Conservation (phyloP, 1,140 invertebrate species). For the Scylla paramamosain region DNA sequence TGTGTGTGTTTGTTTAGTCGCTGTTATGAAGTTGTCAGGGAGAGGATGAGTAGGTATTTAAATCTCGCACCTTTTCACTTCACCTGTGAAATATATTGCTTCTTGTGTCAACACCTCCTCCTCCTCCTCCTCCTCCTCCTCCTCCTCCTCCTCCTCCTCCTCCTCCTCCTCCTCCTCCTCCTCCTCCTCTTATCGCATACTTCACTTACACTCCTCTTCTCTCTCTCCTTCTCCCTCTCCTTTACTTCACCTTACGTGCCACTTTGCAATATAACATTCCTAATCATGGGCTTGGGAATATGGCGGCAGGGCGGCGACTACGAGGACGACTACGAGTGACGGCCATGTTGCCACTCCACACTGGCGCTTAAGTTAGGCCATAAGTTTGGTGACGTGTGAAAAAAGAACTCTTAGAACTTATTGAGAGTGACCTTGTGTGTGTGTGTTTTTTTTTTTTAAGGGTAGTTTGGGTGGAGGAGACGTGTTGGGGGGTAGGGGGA, state of each 20-base stretch:
- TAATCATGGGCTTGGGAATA: too few relatives aligned
- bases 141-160: conserved; percentile 25
- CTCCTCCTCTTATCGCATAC: not conserved
- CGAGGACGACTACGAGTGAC: not conserved
- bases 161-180: not conserved
- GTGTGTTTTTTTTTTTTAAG: not conserved
- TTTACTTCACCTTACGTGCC: not conserved
- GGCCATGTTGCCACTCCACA: not conserved
- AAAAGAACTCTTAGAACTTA: not conserved
- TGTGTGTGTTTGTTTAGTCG: conserved; percentile 15
- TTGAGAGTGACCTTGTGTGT: not conserved
- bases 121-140: conserved; percentile 25
- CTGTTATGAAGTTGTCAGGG: not conserved
- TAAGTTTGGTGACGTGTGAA: too few relatives aligned
- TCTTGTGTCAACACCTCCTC: not conserved
- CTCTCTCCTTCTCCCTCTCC: not conserved
- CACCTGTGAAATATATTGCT: not conserved
- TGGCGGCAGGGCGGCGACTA: too few relatives aligned
- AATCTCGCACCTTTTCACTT: not conserved
- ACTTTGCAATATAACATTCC: too few relatives aligned
- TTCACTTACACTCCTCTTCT: not conserved
- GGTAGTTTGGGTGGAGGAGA: not conserved
- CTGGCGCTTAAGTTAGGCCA: too few relatives aligned
- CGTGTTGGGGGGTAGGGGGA: conserved; percentile 33
- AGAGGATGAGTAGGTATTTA: not conserved